These are phyloP conservation scores for Silurus asotus DNA, from an alignment of 2,113 vertebrate genomes.

Conservation along the genomic window DNA sequence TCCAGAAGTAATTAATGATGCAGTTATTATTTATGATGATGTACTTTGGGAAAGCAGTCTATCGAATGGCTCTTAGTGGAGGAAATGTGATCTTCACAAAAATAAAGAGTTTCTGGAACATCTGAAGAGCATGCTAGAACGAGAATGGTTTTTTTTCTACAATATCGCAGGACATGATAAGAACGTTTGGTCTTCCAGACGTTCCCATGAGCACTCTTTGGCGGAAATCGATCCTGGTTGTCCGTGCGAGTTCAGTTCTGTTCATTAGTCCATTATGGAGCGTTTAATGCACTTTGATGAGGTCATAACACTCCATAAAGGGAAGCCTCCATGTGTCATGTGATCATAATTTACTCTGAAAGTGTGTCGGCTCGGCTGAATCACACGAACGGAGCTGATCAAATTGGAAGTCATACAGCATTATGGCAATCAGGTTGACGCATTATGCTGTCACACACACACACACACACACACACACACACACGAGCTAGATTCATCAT, in stretches of 20 bases:
- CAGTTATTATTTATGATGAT: no score
- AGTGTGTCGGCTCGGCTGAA: conserved; percentile 39
- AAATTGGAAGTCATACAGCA: conserved; percentile 47
- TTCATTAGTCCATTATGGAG: conserved; percentile 3
- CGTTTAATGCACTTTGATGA: conserved; percentile 34
- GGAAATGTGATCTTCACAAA: background rate
- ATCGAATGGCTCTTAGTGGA: background rate
- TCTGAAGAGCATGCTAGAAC: background rate
- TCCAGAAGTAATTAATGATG: background rate
- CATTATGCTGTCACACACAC: background rate
- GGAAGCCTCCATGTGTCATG: conserved; percentile 12
- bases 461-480: conserved; percentile 8
- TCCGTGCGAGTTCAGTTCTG: background rate
- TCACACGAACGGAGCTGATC: conserved; percentile 43
- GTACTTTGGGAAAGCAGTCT: background rate
- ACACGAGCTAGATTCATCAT: background rate
- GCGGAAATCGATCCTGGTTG: background rate
- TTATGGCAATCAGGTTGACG: conserved; percentile 39
- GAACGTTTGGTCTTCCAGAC: background rate
- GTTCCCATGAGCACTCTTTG: background rate
- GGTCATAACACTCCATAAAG: conserved; percentile 26
- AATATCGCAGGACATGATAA: no score
- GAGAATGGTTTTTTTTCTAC: background rate
- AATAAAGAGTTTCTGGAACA: background rate
- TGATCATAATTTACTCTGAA: conserved; percentile 41